Evolutionary conservation across 2,113 vertebrate species (phyloP), one percentile per base, ranked within the genome.

Genomic region (Coptodon bakossiorum): DNA sequence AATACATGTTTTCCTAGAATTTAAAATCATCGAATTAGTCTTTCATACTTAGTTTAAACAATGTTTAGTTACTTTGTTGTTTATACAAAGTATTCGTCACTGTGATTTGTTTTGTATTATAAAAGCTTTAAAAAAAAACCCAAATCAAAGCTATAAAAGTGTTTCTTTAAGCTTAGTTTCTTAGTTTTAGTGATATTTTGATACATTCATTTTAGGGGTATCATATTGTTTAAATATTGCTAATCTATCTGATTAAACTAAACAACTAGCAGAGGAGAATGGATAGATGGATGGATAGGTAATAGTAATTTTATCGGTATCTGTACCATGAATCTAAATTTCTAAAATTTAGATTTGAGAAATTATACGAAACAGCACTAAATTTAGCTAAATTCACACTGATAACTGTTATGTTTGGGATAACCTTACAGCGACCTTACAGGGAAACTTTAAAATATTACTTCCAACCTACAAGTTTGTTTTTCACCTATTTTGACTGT

Each of bases 301-400:
- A 53, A 53, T 53, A 54, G n/a, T 11, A 54, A 54, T 57, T 57
- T 57, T 14, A 14, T 27, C 12, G 7, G 24, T 57, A 13, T 27
- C 54, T 27, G 22, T 57, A 57, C 54, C 6, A 27, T 57, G 24
- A 57, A 57, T 57, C 6, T 13, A 57, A 57, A 57, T 27, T 27
- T 1, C 6, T 7, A 57, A 14, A 14, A 7, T 54, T 54, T 54
- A 0, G 6, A 56, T 56, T 56, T 56, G 6, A 56, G 11, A 56
- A 24, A 1, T 24, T 56, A 24, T 13, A 24, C 1, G 6, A 56
- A 56, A 56, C 53, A 57, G 4, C 24, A 8, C 3, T 57, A 27
- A 56, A 24, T 56, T 1, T 16, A 59, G 5, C 56, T 31, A 59
- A 59, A 59, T 29, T 16, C 56, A 59, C 27, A 59, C 27, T 59